Percentiles rank a stretch among this genome's conserved stretches.
phyloP scores from a whole-genome alignment of 64 coral and sea anemone genomes.

The Acropora tenuis region DNA sequence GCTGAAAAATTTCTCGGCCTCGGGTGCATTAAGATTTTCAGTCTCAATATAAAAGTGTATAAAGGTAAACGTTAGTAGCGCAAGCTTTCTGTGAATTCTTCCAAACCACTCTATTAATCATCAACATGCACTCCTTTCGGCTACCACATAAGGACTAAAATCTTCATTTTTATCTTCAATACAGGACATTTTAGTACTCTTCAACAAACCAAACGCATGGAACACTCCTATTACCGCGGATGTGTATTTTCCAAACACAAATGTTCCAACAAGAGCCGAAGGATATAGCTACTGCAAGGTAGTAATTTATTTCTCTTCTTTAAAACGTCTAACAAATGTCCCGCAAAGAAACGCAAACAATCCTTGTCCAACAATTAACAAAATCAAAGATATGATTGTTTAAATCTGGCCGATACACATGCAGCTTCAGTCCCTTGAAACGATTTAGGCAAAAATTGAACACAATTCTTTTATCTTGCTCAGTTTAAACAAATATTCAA shows the following conservation, averaged over 20 bases:
- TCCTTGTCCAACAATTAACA: not conserved
- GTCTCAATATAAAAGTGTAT: no score
- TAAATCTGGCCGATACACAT: no score
- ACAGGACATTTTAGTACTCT: slow-evolving; percentile 16
- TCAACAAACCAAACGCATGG: not conserved
- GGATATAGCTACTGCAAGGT: slow-evolving; percentile 61
- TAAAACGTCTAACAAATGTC: no score
- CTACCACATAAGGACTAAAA: not conserved
- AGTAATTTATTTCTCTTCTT: not conserved
- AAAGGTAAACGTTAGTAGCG: no score
- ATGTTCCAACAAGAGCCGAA: not conserved
- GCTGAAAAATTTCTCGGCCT: no score
- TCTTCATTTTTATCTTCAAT: not conserved
- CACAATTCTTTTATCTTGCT: no score
- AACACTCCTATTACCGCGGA: not conserved
- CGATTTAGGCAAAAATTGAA: no score
- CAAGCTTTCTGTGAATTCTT: no score
- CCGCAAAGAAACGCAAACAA: not conserved
- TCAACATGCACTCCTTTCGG: not conserved
- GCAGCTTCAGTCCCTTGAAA: no score
- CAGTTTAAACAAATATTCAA: no score
- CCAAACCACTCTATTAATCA: no score
- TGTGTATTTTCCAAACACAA: slow-evolving; percentile 14
- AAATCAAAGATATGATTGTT: not conserved
- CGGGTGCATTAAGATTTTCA: no score